Percentiles rank a stretch among this genome's conserved stretches.
Conservation (phyloP, 2,888 invertebrate species). For the Caenorhabditis sp. region DNA sequence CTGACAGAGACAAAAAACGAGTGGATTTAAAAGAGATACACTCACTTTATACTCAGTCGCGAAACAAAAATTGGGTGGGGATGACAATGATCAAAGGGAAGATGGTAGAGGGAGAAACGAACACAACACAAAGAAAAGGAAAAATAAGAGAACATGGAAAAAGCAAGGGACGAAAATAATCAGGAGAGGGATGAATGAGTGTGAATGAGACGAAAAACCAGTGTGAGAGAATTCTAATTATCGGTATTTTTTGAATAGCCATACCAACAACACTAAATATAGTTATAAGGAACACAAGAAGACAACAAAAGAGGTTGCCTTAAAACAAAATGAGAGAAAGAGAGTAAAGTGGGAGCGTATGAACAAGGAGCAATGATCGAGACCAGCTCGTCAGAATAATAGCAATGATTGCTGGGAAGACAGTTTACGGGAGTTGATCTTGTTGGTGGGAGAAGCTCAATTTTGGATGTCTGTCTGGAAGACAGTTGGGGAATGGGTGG, state of each 20-base stretch:
- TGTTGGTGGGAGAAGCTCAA: slow-evolving; percentile 22
- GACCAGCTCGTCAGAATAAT: slow-evolving; percentile 52
- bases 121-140: slow-evolving; percentile 42
- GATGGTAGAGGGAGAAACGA: slow-evolving; percentile 21
- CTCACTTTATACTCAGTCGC: slow-evolving; percentile 48
- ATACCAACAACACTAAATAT: slow-evolving; percentile 40
- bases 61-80: not conserved
- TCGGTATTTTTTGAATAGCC: slow-evolving; percentile 29
- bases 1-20: not conserved
- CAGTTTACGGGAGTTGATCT: not conserved
- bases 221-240: slow-evolving; percentile 20
- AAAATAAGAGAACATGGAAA: slow-evolving; percentile 17
- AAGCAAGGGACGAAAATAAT: not conserved
- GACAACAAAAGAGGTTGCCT: slow-evolving; percentile 5
- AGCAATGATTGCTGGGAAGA: slow-evolving; percentile 23
- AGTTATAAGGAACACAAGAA: slow-evolving; percentile 52
- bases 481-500: not conserved
- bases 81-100: slow-evolving; percentile 14
- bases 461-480: slow-evolving; percentile 12
- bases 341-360: not conserved
- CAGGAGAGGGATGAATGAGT: slow-evolving; percentile 1
- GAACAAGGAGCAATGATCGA: slow-evolving; percentile 14
- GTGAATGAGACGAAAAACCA: not conserved
- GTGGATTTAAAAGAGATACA: slow-evolving; percentile 17
- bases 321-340: slow-evolving; percentile 11